Percentiles rank a stretch among this genome's conserved stretches.
These are phyloP conservation scores for Amblyopsis hoosieri DNA, from an alignment of 2,797 vertebrate species.

Conservation along the genomic window DNA sequence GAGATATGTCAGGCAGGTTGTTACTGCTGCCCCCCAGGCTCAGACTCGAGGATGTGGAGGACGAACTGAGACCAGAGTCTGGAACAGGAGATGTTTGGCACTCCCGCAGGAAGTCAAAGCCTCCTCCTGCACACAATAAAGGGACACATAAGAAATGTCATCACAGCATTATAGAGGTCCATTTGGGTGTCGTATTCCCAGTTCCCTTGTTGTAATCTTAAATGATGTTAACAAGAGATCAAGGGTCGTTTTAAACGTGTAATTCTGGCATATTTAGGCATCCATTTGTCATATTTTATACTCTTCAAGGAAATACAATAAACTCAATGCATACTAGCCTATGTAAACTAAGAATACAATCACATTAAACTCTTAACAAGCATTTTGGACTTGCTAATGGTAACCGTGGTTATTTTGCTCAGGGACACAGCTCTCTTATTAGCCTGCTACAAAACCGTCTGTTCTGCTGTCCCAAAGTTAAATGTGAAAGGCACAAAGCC, in stretches of 20 bases:
- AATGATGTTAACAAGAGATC: neutral
- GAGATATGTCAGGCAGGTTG: slow-evolving; percentile 94
- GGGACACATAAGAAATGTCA: slow-evolving; percentile 4
- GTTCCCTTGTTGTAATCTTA: neutral
- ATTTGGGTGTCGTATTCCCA: slow-evolving; percentile 1
- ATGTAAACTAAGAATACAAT: too few species aligned
- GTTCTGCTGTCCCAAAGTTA: too few species aligned
- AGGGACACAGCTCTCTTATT: too few species aligned
- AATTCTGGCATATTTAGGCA: neutral
- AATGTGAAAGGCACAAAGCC: too few species aligned
- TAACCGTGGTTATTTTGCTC: too few species aligned
- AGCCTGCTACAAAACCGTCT: too few species aligned
- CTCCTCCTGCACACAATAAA: slow-evolving; percentile 72
- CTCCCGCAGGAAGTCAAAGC: slow-evolving; percentile 93
- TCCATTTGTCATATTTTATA: too few species aligned
- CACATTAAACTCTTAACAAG: too few species aligned
- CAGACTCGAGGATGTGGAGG: slow-evolving; percentile 95
- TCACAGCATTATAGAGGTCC: slow-evolving; percentile 7
- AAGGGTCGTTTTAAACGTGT: too few species aligned
- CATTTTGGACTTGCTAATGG: too few species aligned
- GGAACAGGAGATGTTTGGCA: slow-evolving; percentile 90
- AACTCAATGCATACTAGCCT: too few species aligned
- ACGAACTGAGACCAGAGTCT: slow-evolving; percentile 95
- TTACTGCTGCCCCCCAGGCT: slow-evolving; percentile 85
- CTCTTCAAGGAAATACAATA: too few species aligned